Base-by-base conservation (phyloP, 2,797 vertebrate genomes). In the Anguilla megastoma region DNA sequence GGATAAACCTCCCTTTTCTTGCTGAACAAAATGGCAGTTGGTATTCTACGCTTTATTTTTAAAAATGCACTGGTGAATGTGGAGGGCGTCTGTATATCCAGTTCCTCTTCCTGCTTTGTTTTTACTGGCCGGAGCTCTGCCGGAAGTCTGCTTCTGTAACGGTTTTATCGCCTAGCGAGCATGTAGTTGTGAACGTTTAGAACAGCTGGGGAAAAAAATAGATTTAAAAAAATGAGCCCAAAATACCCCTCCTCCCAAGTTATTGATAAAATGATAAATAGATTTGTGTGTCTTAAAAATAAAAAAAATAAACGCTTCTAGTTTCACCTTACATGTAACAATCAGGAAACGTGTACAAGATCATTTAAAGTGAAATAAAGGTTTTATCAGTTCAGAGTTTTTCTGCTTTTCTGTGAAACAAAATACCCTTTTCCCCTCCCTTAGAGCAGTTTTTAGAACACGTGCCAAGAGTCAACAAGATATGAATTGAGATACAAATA, bases 1-100 rank as follows among this genome's bases (percentile, higher is more conserved):
- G 89, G 85, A 90, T 12, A 87, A 91, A 88, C 90, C 92, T 93
- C 90, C 93, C 93, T 94, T 92, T 95, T 94, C 92, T 95, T 95
- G 95, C 95, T 96, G 96, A 97, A 96, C 94, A 96, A 76, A 96
- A 96, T 91, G 95, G 96, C 95, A 95, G 95, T 97, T 96, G 93
- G 95, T 87, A 76, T 87, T 96, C 95, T 97, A 96, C 97, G 97
- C 97, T 98, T 98, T 97, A 97, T 97, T 80, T 33, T 24, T n/a
- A 96, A 97, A 95, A 95, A 97, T 94, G 96, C 97, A 97, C 97
- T 98, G 97, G 97, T 98, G 97, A 98, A 97, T 97, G 97, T 98
- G 97, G 97, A 98, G 96, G 98, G 97, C 98, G 97, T 98, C 96
- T 98, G 97, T 98, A 97, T 98, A 98, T 98, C 98, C 97, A 97